Percentiles rank a stretch among this genome's conserved stretches.
Evolutionary conservation across 2,797 vertebrate species (phyloP).

Genomic region (Borostomias antarcticus): DNA sequence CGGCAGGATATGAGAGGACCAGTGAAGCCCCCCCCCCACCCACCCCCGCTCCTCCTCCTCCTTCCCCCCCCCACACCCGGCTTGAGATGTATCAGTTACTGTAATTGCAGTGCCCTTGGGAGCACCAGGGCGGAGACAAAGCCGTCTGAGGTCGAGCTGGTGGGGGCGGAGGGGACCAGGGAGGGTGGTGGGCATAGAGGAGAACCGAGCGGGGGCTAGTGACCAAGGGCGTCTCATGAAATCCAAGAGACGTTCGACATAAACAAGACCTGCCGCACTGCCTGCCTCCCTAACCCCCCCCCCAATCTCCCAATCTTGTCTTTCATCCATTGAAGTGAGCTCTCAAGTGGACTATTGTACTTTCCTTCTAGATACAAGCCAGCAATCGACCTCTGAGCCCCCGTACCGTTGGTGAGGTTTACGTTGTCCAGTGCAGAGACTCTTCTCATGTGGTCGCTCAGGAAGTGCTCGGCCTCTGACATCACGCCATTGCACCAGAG

Average conservation of each 20-base stretch:
- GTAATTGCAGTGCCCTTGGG: slow-evolving; percentile 75
- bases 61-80: slow-evolving; percentile 52
- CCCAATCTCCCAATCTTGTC: slow-evolving; percentile 36
- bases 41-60: slow-evolving; percentile 50
- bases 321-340: slow-evolving; percentile 62
- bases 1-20: slow-evolving; percentile 74
- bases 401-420: slow-evolving; percentile 89
- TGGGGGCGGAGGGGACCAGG: slow-evolving; percentile 51
- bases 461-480: slow-evolving; percentile 92
- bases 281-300: slow-evolving; percentile 36
- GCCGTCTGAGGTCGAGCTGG: slow-evolving; percentile 67
- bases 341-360: slow-evolving; percentile 73
- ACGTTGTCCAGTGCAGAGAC: slow-evolving; percentile 81
- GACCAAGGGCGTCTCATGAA: slow-evolving; percentile 65
- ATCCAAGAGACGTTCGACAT: slow-evolving; percentile 69
- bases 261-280: slow-evolving; percentile 60
- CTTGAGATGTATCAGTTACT: slow-evolving; percentile 80
- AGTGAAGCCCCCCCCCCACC: slow-evolving; percentile 46
- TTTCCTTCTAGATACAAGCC: slow-evolving; percentile 57
- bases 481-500: slow-evolving; percentile 93
- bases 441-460: slow-evolving; percentile 88
- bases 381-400: slow-evolving; percentile 60
- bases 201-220: slow-evolving; percentile 40
- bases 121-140: slow-evolving; percentile 67
- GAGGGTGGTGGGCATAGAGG: slow-evolving; percentile 58